Evolutionary conservation across 2,113 vertebrate species (phyloP), one percentile per base, ranked within the genome.

Genomic region (Microcebus griseorufus): DNA sequence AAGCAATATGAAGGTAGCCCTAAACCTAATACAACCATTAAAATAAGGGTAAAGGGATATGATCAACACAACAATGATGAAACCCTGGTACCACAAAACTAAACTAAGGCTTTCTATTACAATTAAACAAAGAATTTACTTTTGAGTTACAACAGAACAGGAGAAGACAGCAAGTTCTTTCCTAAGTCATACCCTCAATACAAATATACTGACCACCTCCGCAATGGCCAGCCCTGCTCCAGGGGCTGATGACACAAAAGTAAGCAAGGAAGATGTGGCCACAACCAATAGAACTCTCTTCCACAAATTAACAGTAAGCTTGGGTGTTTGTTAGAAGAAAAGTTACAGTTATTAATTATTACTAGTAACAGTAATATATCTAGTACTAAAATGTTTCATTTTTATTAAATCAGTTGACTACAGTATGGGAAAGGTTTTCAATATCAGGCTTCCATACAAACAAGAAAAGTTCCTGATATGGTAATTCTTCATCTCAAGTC

Each of bases 211-310:
- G 62, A 60, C 32, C 3, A 4, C 5, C 4, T 27, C 4, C 20
- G 25, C 70, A 23, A 0, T 1, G 29, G 32, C 12, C 10, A 7
- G 67, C 10, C 3, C 3, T 23, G 37, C 20, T 62, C 39, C 16
- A 20, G 22, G 10, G 17, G 12, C 48, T 22, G 5, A 18, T 0
- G 6, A 80, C 1, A 20, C 10, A 29, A 16, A 9, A 32, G 27
- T 23, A 34, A 37, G 34, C 55, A 29, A 6, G 18, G 14, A 7
- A 37, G 10, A 64, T 3, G 3, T 9, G 62, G 27, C 16, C 69
- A 48, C 17, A 67, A 25, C 5, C 62, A 11, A 64, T 3, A 10
- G 62, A 29, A 13, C 62, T 18, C 20, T 70, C 18, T 4, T 34
- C 48, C 13, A 78, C 4, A 78, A 85, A 51, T 25, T 18, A 80